Conservation (phyloP, 2,888 invertebrate genomes). For the Galerucella calmariensis region DNA sequence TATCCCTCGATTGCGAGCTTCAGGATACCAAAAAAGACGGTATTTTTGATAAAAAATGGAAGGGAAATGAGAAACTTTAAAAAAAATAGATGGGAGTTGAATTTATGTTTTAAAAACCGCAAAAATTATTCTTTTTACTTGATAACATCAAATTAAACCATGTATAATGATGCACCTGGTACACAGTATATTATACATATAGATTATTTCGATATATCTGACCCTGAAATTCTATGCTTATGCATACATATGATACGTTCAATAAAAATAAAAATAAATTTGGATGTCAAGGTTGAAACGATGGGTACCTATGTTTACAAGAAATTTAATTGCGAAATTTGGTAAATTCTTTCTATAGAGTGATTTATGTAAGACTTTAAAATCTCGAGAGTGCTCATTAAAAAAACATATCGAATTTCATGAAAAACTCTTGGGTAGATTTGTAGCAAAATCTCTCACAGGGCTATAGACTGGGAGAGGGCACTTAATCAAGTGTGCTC, state of each 20-base stretch:
- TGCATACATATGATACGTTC: constrained; percentile 16
- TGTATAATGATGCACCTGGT: not conserved
- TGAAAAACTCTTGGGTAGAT: not conserved
- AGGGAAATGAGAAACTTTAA: too few species aligned
- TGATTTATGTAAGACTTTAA: not conserved
- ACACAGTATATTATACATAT: not conserved
- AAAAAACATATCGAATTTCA: not conserved
- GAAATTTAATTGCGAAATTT: not conserved
- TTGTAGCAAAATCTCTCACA: not conserved
- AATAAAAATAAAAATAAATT: constrained; percentile 29
- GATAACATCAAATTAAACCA: not conserved
- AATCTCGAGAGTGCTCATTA: not conserved
- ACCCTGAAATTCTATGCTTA: not conserved
- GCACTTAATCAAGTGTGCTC: not conserved
- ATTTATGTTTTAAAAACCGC: too few species aligned
- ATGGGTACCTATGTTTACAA: not conserved
- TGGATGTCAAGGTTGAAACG: constrained; percentile 27
- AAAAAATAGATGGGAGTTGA: too few species aligned
- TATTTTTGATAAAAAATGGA: too few species aligned
- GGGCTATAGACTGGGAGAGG: not conserved
- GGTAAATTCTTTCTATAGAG: too few species aligned
- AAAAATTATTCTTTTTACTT: too few species aligned
- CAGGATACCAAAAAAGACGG: too few species aligned
- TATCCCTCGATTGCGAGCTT: too few species aligned
- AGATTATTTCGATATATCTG: not conserved